Percentiles rank a stretch among this genome's conserved stretches.
phyloP scores from a whole-genome alignment of 2,888 invertebrate genomes.

The Sialis lutaria region DNA sequence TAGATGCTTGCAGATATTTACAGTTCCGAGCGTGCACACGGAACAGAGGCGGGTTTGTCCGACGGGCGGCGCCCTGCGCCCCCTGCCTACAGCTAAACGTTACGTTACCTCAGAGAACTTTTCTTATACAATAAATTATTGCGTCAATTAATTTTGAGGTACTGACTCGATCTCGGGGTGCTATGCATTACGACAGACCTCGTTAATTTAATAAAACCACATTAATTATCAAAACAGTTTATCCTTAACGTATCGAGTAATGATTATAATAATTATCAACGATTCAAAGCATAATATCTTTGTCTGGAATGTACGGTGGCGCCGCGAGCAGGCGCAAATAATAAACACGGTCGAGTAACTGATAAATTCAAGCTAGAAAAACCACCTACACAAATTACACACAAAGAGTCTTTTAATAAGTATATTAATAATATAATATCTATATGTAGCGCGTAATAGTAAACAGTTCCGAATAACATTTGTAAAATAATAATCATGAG shows the following conservation, averaged over 20 bases:
- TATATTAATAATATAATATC: background rate
- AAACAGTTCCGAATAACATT: background rate
- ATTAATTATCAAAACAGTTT: no score
- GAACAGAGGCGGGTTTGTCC: background rate
- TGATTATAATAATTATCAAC: no score
- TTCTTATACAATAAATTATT: slow-evolving; percentile 26
- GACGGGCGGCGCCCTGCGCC: background rate
- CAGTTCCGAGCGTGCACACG: background rate
- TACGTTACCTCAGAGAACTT: slow-evolving; percentile 13
- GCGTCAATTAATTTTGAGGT: slow-evolving; percentile 34
- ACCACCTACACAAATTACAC: slow-evolving; percentile 5
- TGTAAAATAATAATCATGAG: no score
- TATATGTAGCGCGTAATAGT: background rate
- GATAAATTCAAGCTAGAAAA: slow-evolving; percentile 2
- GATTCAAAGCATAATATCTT: no score
- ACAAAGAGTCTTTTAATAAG: slow-evolving; percentile 3
- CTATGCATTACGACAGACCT: slow-evolving; percentile 19
- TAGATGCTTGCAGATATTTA: no score
- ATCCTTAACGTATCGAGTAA: no score
- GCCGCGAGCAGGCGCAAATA: no score
- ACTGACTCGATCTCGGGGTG: slow-evolving; percentile 23
- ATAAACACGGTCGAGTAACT: background rate
- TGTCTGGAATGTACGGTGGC: no score
- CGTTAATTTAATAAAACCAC: slow-evolving; percentile 6
- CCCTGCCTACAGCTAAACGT: slow-evolving; percentile 23